A percentile compares a stretch with the other conserved stretches of the same genome.
Conservation (phyloP, 2,113 vertebrate genomes). For the Nycticorax nycticorax region DNA sequence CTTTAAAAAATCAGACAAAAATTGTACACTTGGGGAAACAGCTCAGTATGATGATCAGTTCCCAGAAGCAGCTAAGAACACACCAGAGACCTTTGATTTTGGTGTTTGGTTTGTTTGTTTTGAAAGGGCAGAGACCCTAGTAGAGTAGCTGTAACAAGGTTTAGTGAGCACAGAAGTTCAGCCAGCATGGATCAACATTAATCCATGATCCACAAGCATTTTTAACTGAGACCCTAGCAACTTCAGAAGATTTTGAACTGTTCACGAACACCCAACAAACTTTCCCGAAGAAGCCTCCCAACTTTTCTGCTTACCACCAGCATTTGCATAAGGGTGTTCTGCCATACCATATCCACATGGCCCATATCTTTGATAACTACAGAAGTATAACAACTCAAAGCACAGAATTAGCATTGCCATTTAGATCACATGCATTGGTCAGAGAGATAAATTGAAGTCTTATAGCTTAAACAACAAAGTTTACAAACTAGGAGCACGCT, state of each 20-base stretch:
- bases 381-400: background rate
- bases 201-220: background rate
- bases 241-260: background rate
- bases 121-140: background rate
- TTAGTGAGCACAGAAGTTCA: background rate
- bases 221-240: background rate
- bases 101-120: background rate
- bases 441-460: background rate
- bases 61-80: background rate
- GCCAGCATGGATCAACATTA: background rate
- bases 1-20: background rate
- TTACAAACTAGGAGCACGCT: background rate
- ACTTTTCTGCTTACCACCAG: background rate
- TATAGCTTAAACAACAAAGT: background rate
- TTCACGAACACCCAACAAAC: background rate
- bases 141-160: background rate
- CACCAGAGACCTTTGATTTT: background rate
- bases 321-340: background rate
- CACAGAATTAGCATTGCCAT: background rate
- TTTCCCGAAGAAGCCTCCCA: background rate
- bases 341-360: background rate
- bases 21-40: background rate
- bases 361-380: background rate
- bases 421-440: background rate
- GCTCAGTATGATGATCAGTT: background rate